phyloP scores from a whole-genome alignment of 2,113 vertebrate genomes.

The Limanda limanda region DNA sequence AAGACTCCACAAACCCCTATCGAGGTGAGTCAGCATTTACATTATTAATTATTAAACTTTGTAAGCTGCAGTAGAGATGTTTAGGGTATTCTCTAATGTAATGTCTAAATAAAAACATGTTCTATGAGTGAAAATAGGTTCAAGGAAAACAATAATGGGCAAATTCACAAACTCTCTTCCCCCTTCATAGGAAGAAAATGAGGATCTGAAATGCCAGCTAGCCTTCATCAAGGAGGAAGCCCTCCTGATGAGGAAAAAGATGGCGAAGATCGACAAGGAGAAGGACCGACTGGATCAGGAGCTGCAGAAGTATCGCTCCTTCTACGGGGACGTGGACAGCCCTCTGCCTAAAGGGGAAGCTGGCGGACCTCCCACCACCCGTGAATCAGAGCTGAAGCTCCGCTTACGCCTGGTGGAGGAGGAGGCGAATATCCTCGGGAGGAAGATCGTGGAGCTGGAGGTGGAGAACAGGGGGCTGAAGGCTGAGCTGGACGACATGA shows the following conservation, averaged over 20 bases:
- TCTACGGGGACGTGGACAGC: slow-evolving; percentile 98
- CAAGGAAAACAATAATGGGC: too few relatives aligned
- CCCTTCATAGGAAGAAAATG: slow-evolving; percentile 90
- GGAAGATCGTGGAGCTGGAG: slow-evolving; percentile 98
- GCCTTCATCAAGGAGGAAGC: slow-evolving; percentile 98
- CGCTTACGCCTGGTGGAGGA: slow-evolving; percentile 95
- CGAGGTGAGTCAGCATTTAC: slow-evolving; percentile 84
- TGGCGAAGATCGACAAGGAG: slow-evolving; percentile 99
- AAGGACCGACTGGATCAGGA: slow-evolving; percentile 98
- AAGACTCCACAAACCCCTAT: slow-evolving; percentile 89
- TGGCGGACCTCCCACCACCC: slow-evolving; percentile 94
- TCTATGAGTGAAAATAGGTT: background rate
- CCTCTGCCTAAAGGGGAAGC: slow-evolving; percentile 98
- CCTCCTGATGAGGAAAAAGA: slow-evolving; percentile 96
- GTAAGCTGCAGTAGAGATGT: background rate
- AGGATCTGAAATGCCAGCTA: slow-evolving; percentile 96
- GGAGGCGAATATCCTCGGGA: slow-evolving; percentile 97
- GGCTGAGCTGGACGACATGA: slow-evolving; percentile 96
- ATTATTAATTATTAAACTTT: slow-evolving; percentile 14
- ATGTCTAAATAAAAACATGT: slow-evolving; percentile 23
- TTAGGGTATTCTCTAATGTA: background rate
- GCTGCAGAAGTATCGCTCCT: slow-evolving; percentile 95
- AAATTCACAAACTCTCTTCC: background rate
- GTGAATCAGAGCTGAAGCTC: slow-evolving; percentile 98
- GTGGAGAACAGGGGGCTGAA: slow-evolving; percentile 98